These are phyloP conservation scores for Blastobasis lacticolella DNA, from an alignment of 2,888 invertebrate species.

Conservation along the genomic window DNA sequence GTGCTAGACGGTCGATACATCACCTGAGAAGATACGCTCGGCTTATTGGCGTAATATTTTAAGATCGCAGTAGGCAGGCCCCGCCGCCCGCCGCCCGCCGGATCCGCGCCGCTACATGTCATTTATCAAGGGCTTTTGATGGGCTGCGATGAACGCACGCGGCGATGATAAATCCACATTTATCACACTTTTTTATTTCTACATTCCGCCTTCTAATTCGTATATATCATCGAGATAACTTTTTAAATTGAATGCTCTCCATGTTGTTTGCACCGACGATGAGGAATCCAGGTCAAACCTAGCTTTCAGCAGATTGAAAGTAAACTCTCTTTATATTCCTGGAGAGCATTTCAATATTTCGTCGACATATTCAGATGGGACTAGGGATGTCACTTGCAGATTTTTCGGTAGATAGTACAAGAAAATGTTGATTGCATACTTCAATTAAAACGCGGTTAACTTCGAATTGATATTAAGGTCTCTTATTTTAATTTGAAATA, in stretches of 20 bases:
- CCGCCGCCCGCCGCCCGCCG: not conserved
- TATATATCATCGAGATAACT: not conserved
- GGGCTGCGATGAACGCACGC: constrained; percentile 26
- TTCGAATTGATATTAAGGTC: too few relatives aligned
- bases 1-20: too few relatives aligned
- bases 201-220: not conserved
- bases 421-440: too few relatives aligned
- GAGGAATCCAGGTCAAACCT: constrained; percentile 37
- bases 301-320: constrained; percentile 43
- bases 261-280: constrained; percentile 5
- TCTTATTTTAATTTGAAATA: too few relatives aligned
- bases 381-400: not conserved
- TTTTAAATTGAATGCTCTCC: not conserved
- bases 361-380: constrained; percentile 12
- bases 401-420: too few relatives aligned
- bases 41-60: too few relatives aligned
- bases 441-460: too few relatives aligned
- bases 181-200: constrained; percentile 1
- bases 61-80: too few relatives aligned
- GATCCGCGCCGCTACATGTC: constrained; percentile 20
- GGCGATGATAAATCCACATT: constrained; percentile 26
- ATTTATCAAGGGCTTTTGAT: constrained; percentile 38
- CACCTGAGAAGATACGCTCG: too few relatives aligned
- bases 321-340: constrained; percentile 24
- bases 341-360: constrained; percentile 18